Conservation (phyloP, 2,888 invertebrate genomes). For the Aricia artaxerxes region DNA sequence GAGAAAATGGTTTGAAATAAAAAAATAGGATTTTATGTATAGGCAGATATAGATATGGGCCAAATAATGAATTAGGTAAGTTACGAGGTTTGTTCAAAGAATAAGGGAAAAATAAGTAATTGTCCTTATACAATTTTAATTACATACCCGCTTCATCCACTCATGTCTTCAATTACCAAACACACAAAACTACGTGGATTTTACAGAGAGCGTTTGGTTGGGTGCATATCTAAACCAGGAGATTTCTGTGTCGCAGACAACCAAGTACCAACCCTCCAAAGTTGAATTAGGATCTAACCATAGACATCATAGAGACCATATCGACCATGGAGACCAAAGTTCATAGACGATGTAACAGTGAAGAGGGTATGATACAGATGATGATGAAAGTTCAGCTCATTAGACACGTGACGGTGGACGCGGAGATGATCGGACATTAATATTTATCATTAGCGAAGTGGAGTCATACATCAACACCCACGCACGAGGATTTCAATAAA, state of each 20-base stretch:
- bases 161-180: no score
- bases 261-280: not conserved
- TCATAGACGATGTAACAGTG: not conserved
- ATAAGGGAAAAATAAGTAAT: no score
- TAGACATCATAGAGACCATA: not conserved
- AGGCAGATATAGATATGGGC: no score
- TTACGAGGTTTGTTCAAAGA: no score
- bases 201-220: no score
- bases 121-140: no score
- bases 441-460: conserved; percentile 32
- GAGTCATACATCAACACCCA: conserved; percentile 33
- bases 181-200: no score
- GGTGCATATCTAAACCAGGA: not conserved
- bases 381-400: conserved; percentile 27
- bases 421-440: conserved; percentile 27
- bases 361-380: not conserved
- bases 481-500: conserved; percentile 30
- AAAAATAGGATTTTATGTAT: no score
- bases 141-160: no score
- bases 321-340: not conserved
- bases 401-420: conserved; percentile 27
- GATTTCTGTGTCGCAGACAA: not conserved
- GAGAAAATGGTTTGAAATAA: no score
- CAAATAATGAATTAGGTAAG: no score
- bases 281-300: not conserved